phyloP scores from a whole-genome alignment of 2,797 vertebrate species.

The Sciaenops ocellatus region DNA sequence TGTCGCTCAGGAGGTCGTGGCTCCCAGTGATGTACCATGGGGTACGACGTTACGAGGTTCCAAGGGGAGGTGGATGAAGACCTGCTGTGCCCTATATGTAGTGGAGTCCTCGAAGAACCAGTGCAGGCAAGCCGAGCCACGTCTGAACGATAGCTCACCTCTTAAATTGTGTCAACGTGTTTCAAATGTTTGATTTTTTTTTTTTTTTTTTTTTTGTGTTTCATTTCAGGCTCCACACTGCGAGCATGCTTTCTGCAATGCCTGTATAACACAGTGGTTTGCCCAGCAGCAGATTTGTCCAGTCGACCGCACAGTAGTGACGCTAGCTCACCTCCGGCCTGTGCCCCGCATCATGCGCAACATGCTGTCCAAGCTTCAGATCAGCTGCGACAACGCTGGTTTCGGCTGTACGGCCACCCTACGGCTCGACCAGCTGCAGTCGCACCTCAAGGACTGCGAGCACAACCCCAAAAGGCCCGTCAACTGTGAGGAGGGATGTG shows the following conservation, averaged over 20 bases:
- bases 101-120: slow-evolving; percentile 98
- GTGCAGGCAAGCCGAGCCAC: slow-evolving; percentile 88
- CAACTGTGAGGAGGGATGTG: slow-evolving; percentile 97
- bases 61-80: slow-evolving; percentile 99
- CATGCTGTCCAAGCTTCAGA: slow-evolving; percentile 99
- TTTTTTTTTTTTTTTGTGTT: slow-evolving; percentile 15
- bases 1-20: slow-evolving; percentile 73
- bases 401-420: slow-evolving; percentile 96
- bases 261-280: slow-evolving; percentile 99
- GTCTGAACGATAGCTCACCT: background rate
- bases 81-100: slow-evolving; percentile 98
- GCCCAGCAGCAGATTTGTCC: slow-evolving; percentile 99
- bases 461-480: slow-evolving; percentile 98
- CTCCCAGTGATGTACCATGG: slow-evolving; percentile 96
- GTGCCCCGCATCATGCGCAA: slow-evolving; percentile 99
- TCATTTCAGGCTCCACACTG: slow-evolving; percentile 93
- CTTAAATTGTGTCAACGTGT: background rate
- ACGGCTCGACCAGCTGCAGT: slow-evolving; percentile 96
- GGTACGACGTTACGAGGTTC: slow-evolving; percentile 98
- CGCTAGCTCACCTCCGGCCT: slow-evolving; percentile 96
- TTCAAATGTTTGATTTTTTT: background rate
- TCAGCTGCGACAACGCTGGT: slow-evolving; percentile 95
- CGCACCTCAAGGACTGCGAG: slow-evolving; percentile 98
- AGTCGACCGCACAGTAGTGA: slow-evolving; percentile 98
- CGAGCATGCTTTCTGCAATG: slow-evolving; percentile 99